Evolutionary conservation across 2,888 invertebrate species (phyloP).

Genomic region (Stenotaenia linearis): DNA sequence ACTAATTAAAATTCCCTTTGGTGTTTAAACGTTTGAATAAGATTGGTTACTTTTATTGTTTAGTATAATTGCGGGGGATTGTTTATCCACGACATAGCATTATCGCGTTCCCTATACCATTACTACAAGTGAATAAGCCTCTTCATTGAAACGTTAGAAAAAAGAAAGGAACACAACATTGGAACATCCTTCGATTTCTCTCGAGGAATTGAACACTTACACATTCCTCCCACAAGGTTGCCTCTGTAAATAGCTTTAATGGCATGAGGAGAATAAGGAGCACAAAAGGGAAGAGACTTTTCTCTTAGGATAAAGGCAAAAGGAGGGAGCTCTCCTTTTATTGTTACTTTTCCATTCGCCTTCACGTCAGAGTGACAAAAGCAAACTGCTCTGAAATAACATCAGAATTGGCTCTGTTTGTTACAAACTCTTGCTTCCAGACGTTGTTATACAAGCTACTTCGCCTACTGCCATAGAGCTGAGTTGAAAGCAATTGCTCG

Average conservation of each 20-base stretch:
- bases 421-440: not conserved
- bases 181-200: not conserved
- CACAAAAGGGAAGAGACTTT: not conserved
- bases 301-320: not conserved
- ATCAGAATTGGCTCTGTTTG: not conserved
- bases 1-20: too few species aligned
- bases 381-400: slow-evolving; percentile 9
- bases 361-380: slow-evolving; percentile 5
- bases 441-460: slow-evolving; percentile 9
- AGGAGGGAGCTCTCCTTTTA: not conserved
- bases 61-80: not conserved
- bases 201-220: not conserved
- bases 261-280: not conserved
- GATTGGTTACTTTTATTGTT: too few species aligned
- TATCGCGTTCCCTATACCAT: too few species aligned
- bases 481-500: slow-evolving; percentile 4
- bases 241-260: slow-evolving; percentile 4
- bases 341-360: slow-evolving; percentile 4
- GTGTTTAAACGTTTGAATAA: too few species aligned
- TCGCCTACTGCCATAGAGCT: not conserved
- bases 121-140: not conserved
- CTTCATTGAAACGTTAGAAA: not conserved
- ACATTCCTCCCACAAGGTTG: slow-evolving; percentile 4
- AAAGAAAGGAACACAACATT: not conserved
- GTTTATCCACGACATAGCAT: too few species aligned